phyloP scores from a whole-genome alignment of 2,888 invertebrate genomes.

The Tinea semifulvella region DNA sequence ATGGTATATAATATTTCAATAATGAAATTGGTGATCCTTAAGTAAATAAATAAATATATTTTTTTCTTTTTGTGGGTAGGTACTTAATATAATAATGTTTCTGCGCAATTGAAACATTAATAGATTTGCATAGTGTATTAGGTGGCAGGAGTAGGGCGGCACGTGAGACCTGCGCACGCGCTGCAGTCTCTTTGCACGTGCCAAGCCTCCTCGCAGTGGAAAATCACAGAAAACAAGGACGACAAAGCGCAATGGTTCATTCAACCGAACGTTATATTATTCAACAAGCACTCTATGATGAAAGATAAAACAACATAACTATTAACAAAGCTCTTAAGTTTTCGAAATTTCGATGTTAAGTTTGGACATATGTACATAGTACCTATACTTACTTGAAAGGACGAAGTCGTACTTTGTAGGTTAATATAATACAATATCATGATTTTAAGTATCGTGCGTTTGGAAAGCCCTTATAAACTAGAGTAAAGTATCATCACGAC shows the following conservation, averaged over 20 bases:
- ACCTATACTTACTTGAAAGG: no score
- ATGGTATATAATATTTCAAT: no score
- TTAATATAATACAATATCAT: no score
- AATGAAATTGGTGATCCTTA: no score
- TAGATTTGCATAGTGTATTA: constrained; percentile 1
- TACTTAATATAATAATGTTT: no score
- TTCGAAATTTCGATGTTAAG: constrained; percentile 33
- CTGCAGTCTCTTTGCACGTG: constrained; percentile 32
- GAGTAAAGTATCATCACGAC: no score
- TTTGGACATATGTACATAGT: background rate
- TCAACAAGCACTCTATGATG: constrained; percentile 60
- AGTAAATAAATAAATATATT: no score
- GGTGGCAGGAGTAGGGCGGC: background rate
- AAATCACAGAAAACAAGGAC: constrained; percentile 67
- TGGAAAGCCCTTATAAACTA: no score
- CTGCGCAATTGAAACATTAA: constrained; percentile 1
- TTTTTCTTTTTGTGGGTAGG: background rate
- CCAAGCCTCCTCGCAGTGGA: constrained; percentile 38
- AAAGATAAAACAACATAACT: constrained; percentile 56
- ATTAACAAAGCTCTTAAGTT: constrained; percentile 50
- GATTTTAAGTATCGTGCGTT: no score
- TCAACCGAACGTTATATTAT: constrained; percentile 64
- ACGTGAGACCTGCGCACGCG: constrained; percentile 9
- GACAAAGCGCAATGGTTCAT: constrained; percentile 59
- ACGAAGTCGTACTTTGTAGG: no score